Evolutionary conservation across 2,888 invertebrate genomes (phyloP), one percentile per base, ranked within the genome.

Genomic region (Protophormia terraenovae): DNA sequence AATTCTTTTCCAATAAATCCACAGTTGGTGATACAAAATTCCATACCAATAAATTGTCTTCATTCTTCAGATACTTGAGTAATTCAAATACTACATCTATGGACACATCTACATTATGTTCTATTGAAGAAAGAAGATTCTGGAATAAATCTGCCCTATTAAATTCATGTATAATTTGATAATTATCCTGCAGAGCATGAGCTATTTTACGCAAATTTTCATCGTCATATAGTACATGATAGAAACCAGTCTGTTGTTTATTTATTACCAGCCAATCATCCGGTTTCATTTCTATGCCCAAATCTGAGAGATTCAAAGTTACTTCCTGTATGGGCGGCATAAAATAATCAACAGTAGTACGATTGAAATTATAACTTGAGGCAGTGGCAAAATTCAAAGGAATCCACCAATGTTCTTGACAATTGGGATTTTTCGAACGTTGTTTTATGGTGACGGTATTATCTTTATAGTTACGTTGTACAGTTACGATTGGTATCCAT

Each of bases 111-210:
- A 94, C 94, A 77, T 94, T 94, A 85, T 94, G 93, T 22, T 96
- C 95, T 58, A 96, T 90, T 80, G 94, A 94, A 92, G 69, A 88
- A 16, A 84, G 86, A 0, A 95, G 94, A 90, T 98, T 98, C 87
- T 98, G 97, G 12, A 99, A 94, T 64, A 98, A 93, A 89, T 98
- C 97, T 0, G 97, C 97, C 72, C 98, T 93, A 90, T 97, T 97
- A 64, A 95, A 95, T 1, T 95, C 93, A 86, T 96, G 95, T 75
- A 98, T 96, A 32, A 94, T 94, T 87, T 93, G 92, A 87, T 95
- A 96, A 58, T 94, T 94, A 3, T 94, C 93, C 6, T 95, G 94
- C 95, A 93, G 76, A 95, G 90, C 94, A 27, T 94, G 93, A 10
- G 95, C 95, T 4, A 97, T 94, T 0, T 94, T 93, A 1, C 92